Base-by-base conservation (phyloP, 2,797 vertebrate species). In the Hydrophis major region DNA sequence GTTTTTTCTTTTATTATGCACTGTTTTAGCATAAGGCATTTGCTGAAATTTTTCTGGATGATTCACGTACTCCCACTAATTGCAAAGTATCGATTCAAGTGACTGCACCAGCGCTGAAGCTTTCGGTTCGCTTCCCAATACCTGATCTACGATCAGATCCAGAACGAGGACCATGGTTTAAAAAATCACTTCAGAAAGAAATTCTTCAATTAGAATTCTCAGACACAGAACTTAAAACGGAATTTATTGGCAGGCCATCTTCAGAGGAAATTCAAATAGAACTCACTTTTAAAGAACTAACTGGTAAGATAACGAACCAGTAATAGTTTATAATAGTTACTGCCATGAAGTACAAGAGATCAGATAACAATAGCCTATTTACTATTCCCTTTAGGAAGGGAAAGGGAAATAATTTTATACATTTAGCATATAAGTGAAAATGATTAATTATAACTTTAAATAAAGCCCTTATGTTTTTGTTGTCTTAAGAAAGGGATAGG, bases 161-260 rank as follows among this genome's bases (percentile, higher is more conserved):
- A 95, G 99, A 99, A 96, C 97, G 99, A 94, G 99, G 99, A 83
- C 99, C 99, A 0, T 99, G 99, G 99, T 99, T 99, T 97, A 99
- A 99, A 97, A 99, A 99, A 96, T 99, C 99, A 0, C 98, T 99
- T 94, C 99, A 99, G 96, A 99, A 99, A 96, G 99, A 99, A 97
- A 97, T 99, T 56, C 98, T 99, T 89, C 97, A 98, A 89, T 97
- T 99, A 95, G 98, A 98, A 92, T 97, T 99, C 94, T 98, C 98
- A 94, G 99, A 99, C 94, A 87, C 98, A 87, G 99, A 99, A 96
- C 97, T 99, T 92, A 99, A 99, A 97, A 99, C 98, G 0, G 99
- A 99, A 95, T 99, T 99, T 95, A 96, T 98, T 95, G 98, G 98
- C 88, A 98, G 99, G 4, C 98, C 98, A 94, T 98, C 98, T 86